Evolutionary conservation across 2,888 invertebrate genomes (phyloP), one percentile per base, ranked within the genome.

Genomic region (Lapara coniferarum): DNA sequence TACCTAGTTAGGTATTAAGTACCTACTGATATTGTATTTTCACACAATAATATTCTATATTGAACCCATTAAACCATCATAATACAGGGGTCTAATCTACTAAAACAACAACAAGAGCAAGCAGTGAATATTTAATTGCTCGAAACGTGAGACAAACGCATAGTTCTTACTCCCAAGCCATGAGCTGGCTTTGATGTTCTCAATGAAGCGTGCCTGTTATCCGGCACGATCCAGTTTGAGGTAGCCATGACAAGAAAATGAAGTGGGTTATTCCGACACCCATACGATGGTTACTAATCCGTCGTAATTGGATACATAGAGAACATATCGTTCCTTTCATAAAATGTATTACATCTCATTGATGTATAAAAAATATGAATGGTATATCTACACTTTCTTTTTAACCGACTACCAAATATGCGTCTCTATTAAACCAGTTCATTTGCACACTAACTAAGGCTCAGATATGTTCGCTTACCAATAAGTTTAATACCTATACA

Each of bases 61-160:
- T 8, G 37, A 37, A 37, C 7, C 2, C 37, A 37, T 37, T 8
- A 37, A 37, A 37, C 63, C 2, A 63, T 14, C 0, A 19, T n/a
- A 16, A 2, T 7, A 30, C 63, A 16, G 3, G 6, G 10, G 6
- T 19, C 12, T 25, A 44, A 14, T 63, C 4, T 16, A 49, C 30
- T 63, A n/a, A 16, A 44, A 56, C 56, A 72, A 75, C 79, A 76
- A 77, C 70, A 77, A 37, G 73, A 69, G 71, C 63, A 78, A 78
- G 80, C 80, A 84, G 80, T 79, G 72, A 74, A 75, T 76, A 77
- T 74, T 79, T 90, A 89, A 91, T 91, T 91, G 88, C 70, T 76
- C 80, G 89, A 90, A 89, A 92, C 91, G 89, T 84, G 78, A 78
- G 88, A 86, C 82, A 76, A 79, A 83, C 81, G 78, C 80, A 76